Base-by-base conservation (phyloP, 2,888 invertebrate genomes). In the Copidosoma aretas region DNA sequence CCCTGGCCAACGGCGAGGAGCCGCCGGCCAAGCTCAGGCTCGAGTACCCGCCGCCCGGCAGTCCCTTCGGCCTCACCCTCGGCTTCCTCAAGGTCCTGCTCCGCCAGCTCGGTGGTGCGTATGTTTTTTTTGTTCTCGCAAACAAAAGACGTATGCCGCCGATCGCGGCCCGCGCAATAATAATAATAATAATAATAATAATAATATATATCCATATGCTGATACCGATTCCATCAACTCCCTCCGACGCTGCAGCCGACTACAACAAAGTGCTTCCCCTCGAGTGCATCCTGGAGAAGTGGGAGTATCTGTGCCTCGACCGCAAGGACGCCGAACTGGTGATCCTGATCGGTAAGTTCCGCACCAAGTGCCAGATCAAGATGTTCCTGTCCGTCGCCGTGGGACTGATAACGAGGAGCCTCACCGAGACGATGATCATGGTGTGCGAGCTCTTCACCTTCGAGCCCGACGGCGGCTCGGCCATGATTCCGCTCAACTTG, bases 391-490 rank as follows among this genome's bases (percentile, higher is more conserved):
- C 91, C 0, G 87, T 94, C 0, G 92, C 93, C 72, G 89, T 88
- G 0, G 91, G 90, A 0, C 83, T 90, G 69, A 78, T 92, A 46
- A 89, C 89, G 43, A 89, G 93, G 90, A 90, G 88, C 76, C 85
- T 93, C 19, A 90, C 90, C 2, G 89, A 91, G 78, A 91, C 93
- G 0, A 92, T 94, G 92, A 89, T 90, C 56, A 86, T 91, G 72
- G 86, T 94, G 22, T 95, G 94, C 81, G 93, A 94, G 80, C 87
- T 93, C 0, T 84, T 94, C 62, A 93, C 93, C 0, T 90, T 91
- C 72, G 94, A 94, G 78, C 91, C 93, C 0, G 94, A 94, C 68
- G 94, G 94, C 1, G 93, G 93, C 0, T 90, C 91, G 0, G 90
- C 93, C 0, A 89, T 91, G 75, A 90, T 95, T 53, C 88, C 91